Conservation (phyloP, 2,113 vertebrate species). For the Oenanthe melanoleuca region DNA sequence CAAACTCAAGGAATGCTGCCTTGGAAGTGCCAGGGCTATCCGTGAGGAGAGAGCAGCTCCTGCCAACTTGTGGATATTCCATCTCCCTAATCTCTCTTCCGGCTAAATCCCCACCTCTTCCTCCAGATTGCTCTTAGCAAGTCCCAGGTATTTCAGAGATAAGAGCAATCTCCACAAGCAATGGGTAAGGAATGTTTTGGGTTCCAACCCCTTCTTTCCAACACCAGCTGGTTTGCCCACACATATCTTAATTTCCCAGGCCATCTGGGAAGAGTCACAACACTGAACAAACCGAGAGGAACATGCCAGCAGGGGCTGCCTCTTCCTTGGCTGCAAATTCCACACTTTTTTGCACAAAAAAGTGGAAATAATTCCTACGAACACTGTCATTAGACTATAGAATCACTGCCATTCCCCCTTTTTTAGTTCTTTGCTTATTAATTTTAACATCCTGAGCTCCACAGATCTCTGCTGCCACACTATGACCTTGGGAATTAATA, state of each 20-base stretch:
- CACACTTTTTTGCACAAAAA: neutral
- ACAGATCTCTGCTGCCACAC: neutral
- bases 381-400: neutral
- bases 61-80: neutral
- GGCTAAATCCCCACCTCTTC: neutral
- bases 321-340: neutral
- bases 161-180: neutral
- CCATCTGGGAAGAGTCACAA: neutral
- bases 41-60: neutral
- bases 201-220: neutral
- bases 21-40: neutral
- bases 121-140: neutral
- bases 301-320: neutral
- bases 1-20: neutral
- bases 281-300: fast-evolving
- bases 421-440: neutral
- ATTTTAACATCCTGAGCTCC: neutral
- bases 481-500: neutral
- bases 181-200: too few species aligned
- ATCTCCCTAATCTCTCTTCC: neutral
- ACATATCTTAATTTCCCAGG: neutral
- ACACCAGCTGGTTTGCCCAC: neutral
- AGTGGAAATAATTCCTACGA: neutral
- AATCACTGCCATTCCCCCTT: neutral
- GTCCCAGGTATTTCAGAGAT: fast-evolving